These are phyloP conservation scores for Drosophila sp. DNA, from an alignment of 1,140 invertebrate genomes.

Conservation along the genomic window DNA sequence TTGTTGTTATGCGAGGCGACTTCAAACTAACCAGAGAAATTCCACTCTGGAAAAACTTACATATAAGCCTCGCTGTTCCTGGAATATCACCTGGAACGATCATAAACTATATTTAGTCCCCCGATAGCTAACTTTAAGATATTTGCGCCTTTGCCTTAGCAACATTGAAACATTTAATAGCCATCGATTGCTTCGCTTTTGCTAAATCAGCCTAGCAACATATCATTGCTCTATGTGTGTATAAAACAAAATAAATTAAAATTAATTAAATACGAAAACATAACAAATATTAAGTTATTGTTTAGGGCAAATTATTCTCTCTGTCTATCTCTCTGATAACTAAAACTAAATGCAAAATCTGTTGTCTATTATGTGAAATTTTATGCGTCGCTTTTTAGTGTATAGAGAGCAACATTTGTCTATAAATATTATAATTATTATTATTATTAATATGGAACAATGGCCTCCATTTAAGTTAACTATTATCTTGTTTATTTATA, in stretches of 20 bases:
- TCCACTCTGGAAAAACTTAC: background rate
- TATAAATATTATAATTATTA: slow-evolving; percentile 47
- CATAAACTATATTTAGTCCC: background rate
- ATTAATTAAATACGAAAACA: background rate
- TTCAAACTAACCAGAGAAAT: background rate
- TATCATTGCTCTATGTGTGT: slow-evolving; percentile 58
- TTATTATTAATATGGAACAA: slow-evolving; percentile 42
- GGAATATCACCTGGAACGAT: background rate
- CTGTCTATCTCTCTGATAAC: too few relatives aligned
- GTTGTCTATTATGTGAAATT: slow-evolving; percentile 78
- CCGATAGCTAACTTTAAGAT: slow-evolving; percentile 35
- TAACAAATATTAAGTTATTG: slow-evolving; percentile 45
- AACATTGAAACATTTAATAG: slow-evolving; percentile 32
- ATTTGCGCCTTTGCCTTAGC: slow-evolving; percentile 54
- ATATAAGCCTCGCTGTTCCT: background rate
- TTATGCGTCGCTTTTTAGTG: slow-evolving; percentile 66
- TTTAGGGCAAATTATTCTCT: slow-evolving; percentile 70
- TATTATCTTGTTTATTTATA: slow-evolving; percentile 35
- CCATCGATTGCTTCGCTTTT: slow-evolving; percentile 49
- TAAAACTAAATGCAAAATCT: slow-evolving; percentile 47
- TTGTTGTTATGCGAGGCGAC: slow-evolving; percentile 17
- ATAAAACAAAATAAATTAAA: slow-evolving; percentile 42
- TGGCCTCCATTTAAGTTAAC: slow-evolving; percentile 23
- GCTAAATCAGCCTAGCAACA: slow-evolving; percentile 47
- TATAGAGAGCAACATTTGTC: slow-evolving; percentile 53